These are phyloP conservation scores for Mormyrus lacerda DNA, from an alignment of 2,113 vertebrate species.

Conservation along the genomic window DNA sequence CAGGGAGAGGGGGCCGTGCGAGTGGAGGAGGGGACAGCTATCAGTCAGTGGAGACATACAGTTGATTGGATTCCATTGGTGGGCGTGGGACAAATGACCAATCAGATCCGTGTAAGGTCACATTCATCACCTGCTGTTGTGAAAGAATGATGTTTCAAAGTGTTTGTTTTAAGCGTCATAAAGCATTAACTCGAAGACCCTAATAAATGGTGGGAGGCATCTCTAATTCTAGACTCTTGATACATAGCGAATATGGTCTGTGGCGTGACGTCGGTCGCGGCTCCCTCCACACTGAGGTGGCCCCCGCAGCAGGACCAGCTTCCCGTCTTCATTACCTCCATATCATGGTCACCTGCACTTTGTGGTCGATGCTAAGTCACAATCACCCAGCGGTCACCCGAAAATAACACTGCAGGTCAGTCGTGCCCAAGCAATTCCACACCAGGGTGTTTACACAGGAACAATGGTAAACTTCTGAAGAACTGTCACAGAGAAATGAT, in stretches of 20 bases:
- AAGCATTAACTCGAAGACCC: not conserved
- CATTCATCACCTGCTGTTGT: conserved; percentile 7
- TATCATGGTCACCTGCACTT: not conserved
- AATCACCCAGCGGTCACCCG: not conserved
- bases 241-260: not conserved
- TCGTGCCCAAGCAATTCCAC: not conserved
- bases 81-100: conserved; percentile 33
- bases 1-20: conserved; percentile 46
- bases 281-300: not conserved
- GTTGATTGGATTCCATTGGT: conserved; percentile 39
- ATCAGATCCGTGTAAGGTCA: conserved; percentile 20
- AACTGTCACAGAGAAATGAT: not conserved
- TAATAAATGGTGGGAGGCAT: not conserved
- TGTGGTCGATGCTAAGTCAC: not conserved
- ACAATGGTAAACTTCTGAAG: not conserved
- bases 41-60: conserved; percentile 48
- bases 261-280: not conserved
- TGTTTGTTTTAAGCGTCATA: not conserved
- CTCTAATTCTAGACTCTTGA: not conserved
- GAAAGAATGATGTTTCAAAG: conserved; percentile 14
- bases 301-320: not conserved
- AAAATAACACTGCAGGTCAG: not conserved
- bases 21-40: conserved; percentile 22
- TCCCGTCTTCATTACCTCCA: not conserved
- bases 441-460: not conserved